Evolutionary conservation across 2,888 invertebrate species (phyloP).

Genomic region (Furcula furcula): DNA sequence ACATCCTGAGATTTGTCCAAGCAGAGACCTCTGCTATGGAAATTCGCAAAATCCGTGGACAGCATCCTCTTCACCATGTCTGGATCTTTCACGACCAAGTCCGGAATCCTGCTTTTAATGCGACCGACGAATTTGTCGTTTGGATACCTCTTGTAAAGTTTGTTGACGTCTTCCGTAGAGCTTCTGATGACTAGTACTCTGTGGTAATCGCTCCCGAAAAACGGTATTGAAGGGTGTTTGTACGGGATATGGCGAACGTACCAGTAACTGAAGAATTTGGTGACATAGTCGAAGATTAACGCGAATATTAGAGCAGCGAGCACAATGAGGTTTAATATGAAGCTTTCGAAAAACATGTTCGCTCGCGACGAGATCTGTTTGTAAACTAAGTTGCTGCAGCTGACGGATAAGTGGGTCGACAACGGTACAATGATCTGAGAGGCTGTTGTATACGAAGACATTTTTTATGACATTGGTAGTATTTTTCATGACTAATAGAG

Average conservation of each 20-base stretch:
- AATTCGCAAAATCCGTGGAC: constrained; percentile 72
- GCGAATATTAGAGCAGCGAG: constrained; percentile 54
- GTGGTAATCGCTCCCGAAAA: constrained; percentile 69
- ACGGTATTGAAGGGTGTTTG: constrained; percentile 52
- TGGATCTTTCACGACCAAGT: constrained; percentile 69
- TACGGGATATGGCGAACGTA: constrained; percentile 69
- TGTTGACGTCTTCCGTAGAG: constrained; percentile 61
- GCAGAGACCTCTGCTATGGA: constrained; percentile 73
- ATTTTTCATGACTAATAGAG: too few species aligned
- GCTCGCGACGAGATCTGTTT: constrained; percentile 44
- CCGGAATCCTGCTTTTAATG: constrained; percentile 70
- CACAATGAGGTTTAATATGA: constrained; percentile 59
- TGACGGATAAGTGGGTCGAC: constrained; percentile 54
- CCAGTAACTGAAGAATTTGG: constrained; percentile 77
- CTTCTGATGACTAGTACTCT: constrained; percentile 58
- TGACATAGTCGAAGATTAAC: constrained; percentile 66
- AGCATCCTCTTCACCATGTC: constrained; percentile 67
- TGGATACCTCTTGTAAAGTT: constrained; percentile 50
- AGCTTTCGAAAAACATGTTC: constrained; percentile 77
- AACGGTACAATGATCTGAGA: constrained; percentile 53
- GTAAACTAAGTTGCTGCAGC: constrained; percentile 46
- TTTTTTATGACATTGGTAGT: too few species aligned
- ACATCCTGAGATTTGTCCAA: constrained; percentile 78
- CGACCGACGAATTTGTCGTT: constrained; percentile 64
- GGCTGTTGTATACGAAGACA: constrained; percentile 12